These are phyloP conservation scores for Steinernema khuongi DNA, from an alignment of 1,140 invertebrate genomes.

Conservation along the genomic window DNA sequence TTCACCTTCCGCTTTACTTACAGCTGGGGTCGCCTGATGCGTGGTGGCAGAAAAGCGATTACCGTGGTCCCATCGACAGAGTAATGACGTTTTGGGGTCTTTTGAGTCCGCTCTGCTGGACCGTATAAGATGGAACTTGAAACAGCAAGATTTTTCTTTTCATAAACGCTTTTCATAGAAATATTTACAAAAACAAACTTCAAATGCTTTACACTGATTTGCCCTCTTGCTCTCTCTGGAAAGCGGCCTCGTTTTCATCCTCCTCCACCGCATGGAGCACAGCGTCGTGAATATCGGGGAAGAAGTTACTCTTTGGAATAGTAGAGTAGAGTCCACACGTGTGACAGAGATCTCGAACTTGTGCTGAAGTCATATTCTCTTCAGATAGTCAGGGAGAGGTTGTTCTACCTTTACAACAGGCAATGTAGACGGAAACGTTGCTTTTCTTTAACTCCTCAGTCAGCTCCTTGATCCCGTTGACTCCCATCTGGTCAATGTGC, in stretches of 20 bases:
- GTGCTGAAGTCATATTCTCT: neutral
- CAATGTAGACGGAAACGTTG: neutral
- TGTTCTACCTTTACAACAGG: neutral
- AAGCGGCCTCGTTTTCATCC: neutral
- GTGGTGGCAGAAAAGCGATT: too few relatives aligned
- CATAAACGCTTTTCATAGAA: too few relatives aligned
- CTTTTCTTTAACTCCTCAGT: neutral
- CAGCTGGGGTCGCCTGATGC: too few relatives aligned
- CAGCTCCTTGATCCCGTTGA: neutral
- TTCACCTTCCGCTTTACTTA: too few relatives aligned
- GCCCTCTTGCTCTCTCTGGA: neutral
- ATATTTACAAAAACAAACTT: neutral
- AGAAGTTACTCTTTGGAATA: neutral
- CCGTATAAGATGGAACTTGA: too few relatives aligned
- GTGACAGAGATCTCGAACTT: neutral
- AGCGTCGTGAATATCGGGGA: conserved; percentile 1
- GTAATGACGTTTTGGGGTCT: too few relatives aligned
- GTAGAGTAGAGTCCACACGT: neutral
- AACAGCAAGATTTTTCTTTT: too few relatives aligned
- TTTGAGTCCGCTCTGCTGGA: too few relatives aligned
- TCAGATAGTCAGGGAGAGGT: neutral
- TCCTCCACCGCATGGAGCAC: neutral
- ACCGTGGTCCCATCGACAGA: too few relatives aligned
- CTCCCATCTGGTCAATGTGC: conserved; percentile 5
- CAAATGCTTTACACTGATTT: neutral